Conservation (phyloP, 2,797 vertebrate genomes). For the Dendrocincla tyrannina region DNA sequence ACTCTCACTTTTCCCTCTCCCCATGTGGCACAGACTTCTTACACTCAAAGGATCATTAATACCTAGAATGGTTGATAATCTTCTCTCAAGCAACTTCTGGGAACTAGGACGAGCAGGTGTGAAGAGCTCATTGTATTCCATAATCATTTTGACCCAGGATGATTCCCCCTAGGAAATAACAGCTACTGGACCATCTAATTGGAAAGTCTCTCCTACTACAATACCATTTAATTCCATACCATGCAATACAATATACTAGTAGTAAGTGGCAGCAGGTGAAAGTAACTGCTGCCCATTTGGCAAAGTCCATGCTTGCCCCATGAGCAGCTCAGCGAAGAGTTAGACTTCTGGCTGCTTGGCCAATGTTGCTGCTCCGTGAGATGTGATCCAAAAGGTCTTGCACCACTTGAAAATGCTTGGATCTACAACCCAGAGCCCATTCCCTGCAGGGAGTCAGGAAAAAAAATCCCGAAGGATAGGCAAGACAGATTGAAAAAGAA, state of each 20-base stretch:
- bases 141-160: background rate
- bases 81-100: background rate
- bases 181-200: background rate
- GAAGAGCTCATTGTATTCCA: background rate
- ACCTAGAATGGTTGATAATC: background rate
- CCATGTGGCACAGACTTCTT: background rate
- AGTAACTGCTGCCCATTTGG: background rate
- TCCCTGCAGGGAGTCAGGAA: background rate
- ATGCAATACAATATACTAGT: too few species aligned
- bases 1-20: background rate
- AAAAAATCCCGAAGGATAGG: background rate
- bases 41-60: background rate
- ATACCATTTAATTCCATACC: too few species aligned
- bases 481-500: background rate
- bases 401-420: background rate
- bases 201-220: background rate
- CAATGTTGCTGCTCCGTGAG: accelerated
- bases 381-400: background rate
- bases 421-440: background rate
- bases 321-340: background rate
- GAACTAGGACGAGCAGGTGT: background rate
- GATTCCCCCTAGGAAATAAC: background rate
- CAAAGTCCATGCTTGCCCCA: background rate
- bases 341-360: background rate
- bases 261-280: background rate